phyloP scores from a whole-genome alignment of 2,113 vertebrate species.

The Atractosteus spatula region DNA sequence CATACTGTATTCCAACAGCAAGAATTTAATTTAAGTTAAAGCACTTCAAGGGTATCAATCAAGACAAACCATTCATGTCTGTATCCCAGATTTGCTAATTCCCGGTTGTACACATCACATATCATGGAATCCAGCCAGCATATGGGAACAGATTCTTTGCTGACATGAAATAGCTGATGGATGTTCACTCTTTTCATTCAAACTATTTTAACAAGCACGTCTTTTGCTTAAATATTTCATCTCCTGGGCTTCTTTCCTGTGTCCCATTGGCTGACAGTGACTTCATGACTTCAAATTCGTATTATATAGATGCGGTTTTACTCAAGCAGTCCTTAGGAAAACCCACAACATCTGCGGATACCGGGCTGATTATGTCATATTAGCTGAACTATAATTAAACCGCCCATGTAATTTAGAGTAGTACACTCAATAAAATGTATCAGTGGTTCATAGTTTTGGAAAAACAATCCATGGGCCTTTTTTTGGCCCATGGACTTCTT shows the following conservation, averaged over 20 bases:
- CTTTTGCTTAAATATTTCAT: slow-evolving; percentile 6
- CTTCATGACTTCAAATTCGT: slow-evolving; percentile 48
- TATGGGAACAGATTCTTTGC: not conserved
- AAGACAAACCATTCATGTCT: slow-evolving; percentile 30
- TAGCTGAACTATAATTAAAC: slow-evolving; percentile 51
- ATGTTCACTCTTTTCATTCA: not conserved
- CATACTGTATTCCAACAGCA: not conserved
- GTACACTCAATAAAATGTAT: not conserved
- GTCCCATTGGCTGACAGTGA: slow-evolving; percentile 38
- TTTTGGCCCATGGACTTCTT: not conserved
- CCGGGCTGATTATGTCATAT: slow-evolving; percentile 51
- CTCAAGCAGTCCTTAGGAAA: slow-evolving; percentile 39
- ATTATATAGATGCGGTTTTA: slow-evolving; percentile 41
- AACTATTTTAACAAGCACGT: slow-evolving; percentile 8
- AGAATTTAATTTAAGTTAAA: slow-evolving; percentile 23
- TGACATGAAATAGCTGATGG: not conserved
- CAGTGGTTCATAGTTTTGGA: slow-evolving; percentile 8
- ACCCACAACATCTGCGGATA: slow-evolving; percentile 47
- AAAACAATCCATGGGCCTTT: slow-evolving; percentile 16
- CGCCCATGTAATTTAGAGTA: slow-evolving; percentile 41
- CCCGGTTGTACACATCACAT: not conserved
- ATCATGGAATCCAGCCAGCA: not conserved
- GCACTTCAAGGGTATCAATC: slow-evolving; percentile 29
- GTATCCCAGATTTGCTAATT: slow-evolving; percentile 25
- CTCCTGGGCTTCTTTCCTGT: slow-evolving; percentile 1